Evolutionary conservation across 1,140 invertebrate genomes (phyloP).

Genomic region (Papilio helenus): DNA sequence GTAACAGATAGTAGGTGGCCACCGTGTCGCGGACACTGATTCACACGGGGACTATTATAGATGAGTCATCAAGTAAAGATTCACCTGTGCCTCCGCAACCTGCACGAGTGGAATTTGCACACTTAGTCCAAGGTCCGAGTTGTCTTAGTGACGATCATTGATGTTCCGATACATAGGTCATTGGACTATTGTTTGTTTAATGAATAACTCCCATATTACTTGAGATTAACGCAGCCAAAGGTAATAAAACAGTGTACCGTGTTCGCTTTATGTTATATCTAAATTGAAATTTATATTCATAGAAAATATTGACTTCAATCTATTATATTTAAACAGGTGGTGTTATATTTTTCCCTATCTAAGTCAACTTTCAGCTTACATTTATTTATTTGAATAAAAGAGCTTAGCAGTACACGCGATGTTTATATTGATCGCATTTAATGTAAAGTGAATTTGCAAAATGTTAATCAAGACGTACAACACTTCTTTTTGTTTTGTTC

Average conservation of each 20-base stretch:
- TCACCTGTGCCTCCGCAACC: slow-evolving; percentile 48
- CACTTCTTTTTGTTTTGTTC: slow-evolving; percentile 31
- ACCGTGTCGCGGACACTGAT: slow-evolving; percentile 48
- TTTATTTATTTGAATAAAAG: neutral
- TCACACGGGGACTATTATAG: slow-evolving; percentile 50
- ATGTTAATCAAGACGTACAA: slow-evolving; percentile 36
- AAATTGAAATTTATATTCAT: no score
- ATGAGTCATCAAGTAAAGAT: slow-evolving; percentile 57
- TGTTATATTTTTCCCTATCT: no score
- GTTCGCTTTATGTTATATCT: no score
- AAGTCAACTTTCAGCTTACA: neutral
- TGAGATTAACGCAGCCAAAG: no score
- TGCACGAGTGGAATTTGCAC: slow-evolving; percentile 35
- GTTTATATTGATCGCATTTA: slow-evolving; percentile 9
- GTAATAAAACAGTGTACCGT: no score
- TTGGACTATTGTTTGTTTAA: slow-evolving; percentile 42
- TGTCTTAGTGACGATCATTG: slow-evolving; percentile 38
- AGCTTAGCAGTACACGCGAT: neutral
- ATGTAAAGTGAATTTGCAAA: slow-evolving; percentile 22
- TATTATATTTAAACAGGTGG: no score
- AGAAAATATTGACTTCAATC: no score
- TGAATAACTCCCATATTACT: slow-evolving; percentile 11
- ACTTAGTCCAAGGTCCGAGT: slow-evolving; percentile 23
- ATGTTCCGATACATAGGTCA: slow-evolving; percentile 37
- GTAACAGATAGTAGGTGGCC: slow-evolving; percentile 36